Conservation (phyloP, 2,113 vertebrate genomes). For the Mirza zaza region DNA sequence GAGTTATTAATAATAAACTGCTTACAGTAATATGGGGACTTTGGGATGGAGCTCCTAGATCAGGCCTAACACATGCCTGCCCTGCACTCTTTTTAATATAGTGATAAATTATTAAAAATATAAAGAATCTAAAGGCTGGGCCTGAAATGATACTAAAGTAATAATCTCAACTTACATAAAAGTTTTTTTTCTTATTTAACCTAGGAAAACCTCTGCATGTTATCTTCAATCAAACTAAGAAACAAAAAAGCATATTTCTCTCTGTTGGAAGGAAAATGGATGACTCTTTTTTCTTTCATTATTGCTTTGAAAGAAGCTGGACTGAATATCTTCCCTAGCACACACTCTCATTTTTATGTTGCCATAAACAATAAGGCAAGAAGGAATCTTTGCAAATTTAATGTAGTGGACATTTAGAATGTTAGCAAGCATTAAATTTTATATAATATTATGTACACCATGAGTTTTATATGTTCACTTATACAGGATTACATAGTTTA, state of each 20-base stretch:
- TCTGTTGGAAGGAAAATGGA: constrained; percentile 87
- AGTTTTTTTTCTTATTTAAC: constrained; percentile 5
- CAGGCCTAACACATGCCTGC: neutral
- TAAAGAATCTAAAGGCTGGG: neutral
- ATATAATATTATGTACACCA: neutral
- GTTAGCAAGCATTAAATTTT: neutral
- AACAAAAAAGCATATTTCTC: constrained; percentile 72
- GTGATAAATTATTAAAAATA: neutral
- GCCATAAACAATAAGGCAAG: constrained; percentile 86
- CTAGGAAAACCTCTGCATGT: constrained; percentile 89
- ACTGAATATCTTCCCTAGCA: constrained; percentile 91
- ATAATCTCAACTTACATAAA: neutral
- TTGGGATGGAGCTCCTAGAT: neutral
- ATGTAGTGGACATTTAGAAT: neutral
- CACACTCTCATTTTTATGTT: constrained; percentile 86
- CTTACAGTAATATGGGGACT: neutral
- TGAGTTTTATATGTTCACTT: neutral
- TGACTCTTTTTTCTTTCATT: constrained; percentile 84
- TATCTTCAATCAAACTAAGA: constrained; percentile 80
- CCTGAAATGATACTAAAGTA: neutral
- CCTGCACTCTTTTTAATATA: neutral
- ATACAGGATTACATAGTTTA: neutral
- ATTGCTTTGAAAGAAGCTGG: constrained; percentile 86
- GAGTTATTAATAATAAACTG: neutral
- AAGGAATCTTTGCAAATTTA: neutral